Evolutionary conservation across 1,140 invertebrate genomes (phyloP).

Genomic region (Drosophila biarmipes): DNA sequence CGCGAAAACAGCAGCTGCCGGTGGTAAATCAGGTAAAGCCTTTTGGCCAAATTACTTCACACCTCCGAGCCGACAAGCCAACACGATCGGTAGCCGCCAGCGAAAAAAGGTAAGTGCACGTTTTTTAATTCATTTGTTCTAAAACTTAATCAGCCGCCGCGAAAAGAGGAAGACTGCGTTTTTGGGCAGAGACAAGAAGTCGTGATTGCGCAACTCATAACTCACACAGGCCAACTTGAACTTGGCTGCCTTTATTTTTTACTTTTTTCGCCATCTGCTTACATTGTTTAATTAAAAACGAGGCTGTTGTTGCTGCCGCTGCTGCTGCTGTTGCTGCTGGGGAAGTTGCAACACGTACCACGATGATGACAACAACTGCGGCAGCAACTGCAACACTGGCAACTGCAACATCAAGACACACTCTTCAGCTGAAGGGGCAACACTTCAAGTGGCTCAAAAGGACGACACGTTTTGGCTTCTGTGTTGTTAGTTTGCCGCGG

Average conservation of each 20-base stretch:
- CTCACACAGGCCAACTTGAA: constrained; percentile 66
- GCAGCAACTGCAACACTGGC: constrained; percentile 18
- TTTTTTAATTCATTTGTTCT: constrained; percentile 83
- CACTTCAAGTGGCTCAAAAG: constrained; percentile 75
- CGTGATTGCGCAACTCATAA: constrained; percentile 83
- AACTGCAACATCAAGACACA: constrained; percentile 26
- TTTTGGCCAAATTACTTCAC: constrained; percentile 64
- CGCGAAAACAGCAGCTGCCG: constrained; percentile 25
- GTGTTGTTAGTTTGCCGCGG: constrained; percentile 57
- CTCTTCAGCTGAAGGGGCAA: constrained; percentile 50
- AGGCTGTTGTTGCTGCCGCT: constrained; percentile 29
- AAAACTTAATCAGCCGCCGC: constrained; percentile 74
- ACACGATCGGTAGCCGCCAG: constrained; percentile 28
- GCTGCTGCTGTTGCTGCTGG: constrained; percentile 11
- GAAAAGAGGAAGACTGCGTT: constrained; percentile 47
- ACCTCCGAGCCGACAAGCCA: constrained; percentile 35
- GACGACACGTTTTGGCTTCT: constrained; percentile 82
- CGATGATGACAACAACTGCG: constrained; percentile 66
- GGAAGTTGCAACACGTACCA: constrained; percentile 64
- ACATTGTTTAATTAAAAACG: constrained; percentile 83
- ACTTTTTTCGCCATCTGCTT: constrained; percentile 42
- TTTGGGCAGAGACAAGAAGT: constrained; percentile 70
- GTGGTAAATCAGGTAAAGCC: constrained; percentile 50
- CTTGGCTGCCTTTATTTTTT: constrained; percentile 41
- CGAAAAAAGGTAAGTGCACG: constrained; percentile 53